These are phyloP conservation scores for Mus caroli DNA, from an alignment of 2,797 vertebrate genomes.

Conservation along the genomic window DNA sequence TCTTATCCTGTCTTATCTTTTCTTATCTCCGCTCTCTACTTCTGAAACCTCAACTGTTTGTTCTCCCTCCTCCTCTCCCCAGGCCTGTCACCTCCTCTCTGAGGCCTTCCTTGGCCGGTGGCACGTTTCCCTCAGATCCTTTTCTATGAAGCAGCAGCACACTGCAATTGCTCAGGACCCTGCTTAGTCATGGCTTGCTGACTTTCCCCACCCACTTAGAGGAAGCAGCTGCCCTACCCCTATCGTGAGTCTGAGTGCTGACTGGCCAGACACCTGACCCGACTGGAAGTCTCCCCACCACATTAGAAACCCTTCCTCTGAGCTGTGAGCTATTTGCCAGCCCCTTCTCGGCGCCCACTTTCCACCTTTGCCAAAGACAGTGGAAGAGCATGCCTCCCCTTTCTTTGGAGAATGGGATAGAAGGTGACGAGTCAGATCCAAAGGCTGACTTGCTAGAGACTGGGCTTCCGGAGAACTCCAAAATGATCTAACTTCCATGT, in stretches of 20 bases:
- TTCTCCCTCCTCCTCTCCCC: neutral
- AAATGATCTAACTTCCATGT: neutral
- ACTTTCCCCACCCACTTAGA: neutral
- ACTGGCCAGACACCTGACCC: conserved; percentile 11
- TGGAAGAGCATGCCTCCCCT: neutral
- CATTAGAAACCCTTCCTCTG: neutral
- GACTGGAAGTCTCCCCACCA: neutral
- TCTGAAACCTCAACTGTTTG: conserved; percentile 50
- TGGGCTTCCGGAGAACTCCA: neutral
- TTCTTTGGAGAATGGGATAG: neutral
- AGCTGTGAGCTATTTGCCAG: neutral
- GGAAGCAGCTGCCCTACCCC: conserved; percentile 32
- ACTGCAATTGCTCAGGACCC: neutral
- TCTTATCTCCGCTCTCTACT: neutral
- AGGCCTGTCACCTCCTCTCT: conserved; percentile 1
- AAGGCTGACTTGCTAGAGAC: neutral
- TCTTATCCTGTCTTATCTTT: conserved; percentile 56
- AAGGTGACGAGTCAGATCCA: neutral
- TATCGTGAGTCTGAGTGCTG: neutral
- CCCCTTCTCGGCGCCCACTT: neutral
- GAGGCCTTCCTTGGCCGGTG: neutral
- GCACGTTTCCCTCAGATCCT: neutral
- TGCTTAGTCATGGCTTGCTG: conserved; percentile 32
- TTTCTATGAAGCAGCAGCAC: neutral
- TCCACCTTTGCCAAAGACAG: conserved; percentile 4